Conservation (phyloP, 2,888 invertebrate species). For the Ecliptopera silaceata region DNA sequence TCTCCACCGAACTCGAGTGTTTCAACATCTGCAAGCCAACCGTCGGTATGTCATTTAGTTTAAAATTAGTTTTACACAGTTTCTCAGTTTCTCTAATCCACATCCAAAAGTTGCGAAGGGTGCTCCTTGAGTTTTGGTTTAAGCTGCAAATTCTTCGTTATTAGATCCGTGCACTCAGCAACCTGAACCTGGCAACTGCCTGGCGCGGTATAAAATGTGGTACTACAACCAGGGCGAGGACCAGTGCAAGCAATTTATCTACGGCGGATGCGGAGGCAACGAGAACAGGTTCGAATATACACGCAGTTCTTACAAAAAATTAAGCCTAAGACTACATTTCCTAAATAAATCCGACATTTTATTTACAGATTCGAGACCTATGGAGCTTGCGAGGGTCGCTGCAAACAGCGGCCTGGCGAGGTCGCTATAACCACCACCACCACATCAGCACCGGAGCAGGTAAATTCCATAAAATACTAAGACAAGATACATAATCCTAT, state of each 20-base stretch:
- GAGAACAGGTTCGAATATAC: conserved; percentile 87
- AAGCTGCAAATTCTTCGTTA: conserved; percentile 1
- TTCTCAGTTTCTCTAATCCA: too few species aligned
- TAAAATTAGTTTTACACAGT: too few species aligned
- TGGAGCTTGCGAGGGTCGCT: conserved; percentile 83
- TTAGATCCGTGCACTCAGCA: conserved; percentile 86
- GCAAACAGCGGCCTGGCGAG: conserved; percentile 52
- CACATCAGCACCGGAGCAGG: conserved; percentile 23
- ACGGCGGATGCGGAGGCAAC: conserved; percentile 96
- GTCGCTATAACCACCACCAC: conserved; percentile 37
- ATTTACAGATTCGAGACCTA: conserved; percentile 84
- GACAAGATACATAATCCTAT: too few species aligned
- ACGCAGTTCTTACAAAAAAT: not conserved
- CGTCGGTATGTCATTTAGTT: conserved; percentile 11
- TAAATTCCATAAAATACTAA: too few species aligned
- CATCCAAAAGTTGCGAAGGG: too few species aligned
- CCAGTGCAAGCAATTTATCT: conserved; percentile 91
- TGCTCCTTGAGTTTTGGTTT: not conserved
- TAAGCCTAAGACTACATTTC: too few species aligned
- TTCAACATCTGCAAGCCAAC: conserved; percentile 9
- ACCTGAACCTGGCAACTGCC: conserved; percentile 89
- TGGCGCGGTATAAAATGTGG: conserved; percentile 88
- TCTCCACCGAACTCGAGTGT: conserved; percentile 72
- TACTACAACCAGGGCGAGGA: conserved; percentile 87
- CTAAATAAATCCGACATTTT: not conserved